A percentile compares a stretch with the other conserved stretches of the same genome.
These are phyloP conservation scores for Epizoanthus illoricatus DNA, from an alignment of 92 coral and sea anemone species.

Conservation along the genomic window DNA sequence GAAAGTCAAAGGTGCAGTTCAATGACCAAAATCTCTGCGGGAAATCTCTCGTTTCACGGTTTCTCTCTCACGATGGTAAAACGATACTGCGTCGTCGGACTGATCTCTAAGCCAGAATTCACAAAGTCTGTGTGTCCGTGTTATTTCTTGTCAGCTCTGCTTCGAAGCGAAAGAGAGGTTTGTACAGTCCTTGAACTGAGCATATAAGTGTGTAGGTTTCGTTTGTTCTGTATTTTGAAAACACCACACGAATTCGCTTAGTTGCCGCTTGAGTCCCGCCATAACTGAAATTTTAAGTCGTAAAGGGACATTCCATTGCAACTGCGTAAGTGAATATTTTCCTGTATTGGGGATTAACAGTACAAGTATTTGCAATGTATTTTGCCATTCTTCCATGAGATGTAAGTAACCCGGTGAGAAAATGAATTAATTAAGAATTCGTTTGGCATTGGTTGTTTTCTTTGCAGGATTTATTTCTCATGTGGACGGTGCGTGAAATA, in stretches of 20 bases:
- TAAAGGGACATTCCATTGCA: constrained; percentile 23
- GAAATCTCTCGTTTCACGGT: constrained; percentile 43
- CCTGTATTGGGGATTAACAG: constrained; percentile 44
- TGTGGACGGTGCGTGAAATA: constrained; percentile 37
- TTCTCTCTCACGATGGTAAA: constrained; percentile 27
- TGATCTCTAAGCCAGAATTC: constrained; percentile 14
- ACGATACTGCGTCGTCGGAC: constrained; percentile 30
- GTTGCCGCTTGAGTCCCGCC: constrained; percentile 34
- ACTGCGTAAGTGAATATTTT: constrained; percentile 37
- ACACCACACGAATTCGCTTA: neutral
- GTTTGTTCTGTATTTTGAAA: neutral
- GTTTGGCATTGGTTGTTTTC: neutral
- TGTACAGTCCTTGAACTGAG: constrained; percentile 9
- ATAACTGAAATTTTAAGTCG: constrained; percentile 5
- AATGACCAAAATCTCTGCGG: constrained; percentile 37
- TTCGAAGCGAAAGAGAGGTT: constrained; percentile 9
- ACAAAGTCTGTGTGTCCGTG: constrained; percentile 16
- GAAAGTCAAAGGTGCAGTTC: constrained; percentile 44
- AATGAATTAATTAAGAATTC: constrained; percentile 21
- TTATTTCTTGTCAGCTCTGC: constrained; percentile 17
- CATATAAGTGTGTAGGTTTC: neutral
- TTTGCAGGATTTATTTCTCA: constrained; percentile 33
- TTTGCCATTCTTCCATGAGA: constrained; percentile 33
- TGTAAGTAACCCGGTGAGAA: constrained; percentile 31
- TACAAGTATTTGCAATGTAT: constrained; percentile 15